phyloP scores from a whole-genome alignment of 2,888 invertebrate genomes.

The Philhelius pedissequus region DNA sequence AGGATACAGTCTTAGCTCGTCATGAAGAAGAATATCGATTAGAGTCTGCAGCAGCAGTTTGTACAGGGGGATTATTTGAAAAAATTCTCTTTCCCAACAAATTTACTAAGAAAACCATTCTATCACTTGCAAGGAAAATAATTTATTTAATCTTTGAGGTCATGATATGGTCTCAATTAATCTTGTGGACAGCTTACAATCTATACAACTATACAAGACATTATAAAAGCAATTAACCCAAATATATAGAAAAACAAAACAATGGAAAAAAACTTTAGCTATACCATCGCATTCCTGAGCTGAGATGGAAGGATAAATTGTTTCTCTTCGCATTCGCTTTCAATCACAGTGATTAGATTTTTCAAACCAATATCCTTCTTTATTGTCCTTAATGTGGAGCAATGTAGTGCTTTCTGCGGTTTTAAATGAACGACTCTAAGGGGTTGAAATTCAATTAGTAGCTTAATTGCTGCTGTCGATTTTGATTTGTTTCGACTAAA shows the following conservation, averaged over 20 bases:
- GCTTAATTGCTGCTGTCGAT: slow-evolving; percentile 47
- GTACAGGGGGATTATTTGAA: background rate
- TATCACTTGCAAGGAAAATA: background rate
- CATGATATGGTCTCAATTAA: slow-evolving; percentile 28
- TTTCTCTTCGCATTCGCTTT: background rate
- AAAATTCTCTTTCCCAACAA: background rate
- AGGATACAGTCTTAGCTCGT: background rate
- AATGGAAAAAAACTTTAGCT: background rate
- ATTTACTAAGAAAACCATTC: background rate
- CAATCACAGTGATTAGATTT: slow-evolving; percentile 17
- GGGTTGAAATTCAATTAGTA: slow-evolving; percentile 52
- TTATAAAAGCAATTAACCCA: background rate
- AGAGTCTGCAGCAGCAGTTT: background rate
- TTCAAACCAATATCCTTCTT: slow-evolving; percentile 4
- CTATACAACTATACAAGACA: background rate
- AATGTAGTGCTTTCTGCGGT: background rate
- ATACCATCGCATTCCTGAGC: too few relatives aligned
- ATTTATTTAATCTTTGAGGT: slow-evolving; percentile 30
- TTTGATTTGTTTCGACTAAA: slow-evolving; percentile 1
- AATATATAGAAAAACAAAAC: background rate
- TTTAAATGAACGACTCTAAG: slow-evolving; percentile 23
- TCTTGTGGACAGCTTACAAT: slow-evolving; percentile 9
- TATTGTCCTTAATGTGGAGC: background rate
- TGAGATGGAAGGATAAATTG: background rate
- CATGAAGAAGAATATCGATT: background rate